These are phyloP conservation scores for Pelmatolapia mariae DNA, from an alignment of 2,113 vertebrate genomes.

Conservation along the genomic window DNA sequence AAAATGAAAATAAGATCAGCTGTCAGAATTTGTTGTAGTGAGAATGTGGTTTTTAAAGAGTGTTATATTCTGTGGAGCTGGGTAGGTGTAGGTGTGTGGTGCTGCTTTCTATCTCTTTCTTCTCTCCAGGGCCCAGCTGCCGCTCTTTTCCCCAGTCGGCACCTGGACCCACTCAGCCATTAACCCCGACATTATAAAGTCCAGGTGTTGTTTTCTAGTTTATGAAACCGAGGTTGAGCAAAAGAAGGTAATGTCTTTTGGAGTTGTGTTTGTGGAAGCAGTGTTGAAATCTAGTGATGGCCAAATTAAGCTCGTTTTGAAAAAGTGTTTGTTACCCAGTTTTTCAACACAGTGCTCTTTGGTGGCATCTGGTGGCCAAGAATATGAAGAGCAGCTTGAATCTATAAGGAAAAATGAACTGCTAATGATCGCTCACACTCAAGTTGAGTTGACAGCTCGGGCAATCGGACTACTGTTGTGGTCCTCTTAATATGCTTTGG, in stretches of 20 bases:
- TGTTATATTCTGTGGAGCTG: background rate
- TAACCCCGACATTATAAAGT: accelerated
- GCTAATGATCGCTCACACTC: background rate
- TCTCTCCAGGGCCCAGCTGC: accelerated
- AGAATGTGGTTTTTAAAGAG: background rate
- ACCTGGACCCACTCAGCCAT: background rate
- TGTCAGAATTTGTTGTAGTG: background rate
- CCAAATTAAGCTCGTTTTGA: background rate
- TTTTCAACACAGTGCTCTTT: background rate
- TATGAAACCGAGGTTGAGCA: background rate
- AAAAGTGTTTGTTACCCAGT: background rate
- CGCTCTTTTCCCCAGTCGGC: accelerated
- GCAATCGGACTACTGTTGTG: accelerated
- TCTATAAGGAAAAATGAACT: background rate
- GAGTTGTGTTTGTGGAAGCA: background rate
- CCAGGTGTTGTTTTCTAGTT: background rate
- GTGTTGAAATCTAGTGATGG: background rate
- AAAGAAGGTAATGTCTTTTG: background rate
- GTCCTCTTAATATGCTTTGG: background rate
- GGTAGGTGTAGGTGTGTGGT: accelerated
- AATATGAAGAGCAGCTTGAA: background rate
- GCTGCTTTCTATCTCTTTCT: accelerated
- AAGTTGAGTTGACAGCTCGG: accelerated
- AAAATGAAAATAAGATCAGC: accelerated
- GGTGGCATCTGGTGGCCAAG: background rate